Evolutionary conservation across 2,888 invertebrate species (phyloP).

Genomic region (Meliscaeva auricollis): DNA sequence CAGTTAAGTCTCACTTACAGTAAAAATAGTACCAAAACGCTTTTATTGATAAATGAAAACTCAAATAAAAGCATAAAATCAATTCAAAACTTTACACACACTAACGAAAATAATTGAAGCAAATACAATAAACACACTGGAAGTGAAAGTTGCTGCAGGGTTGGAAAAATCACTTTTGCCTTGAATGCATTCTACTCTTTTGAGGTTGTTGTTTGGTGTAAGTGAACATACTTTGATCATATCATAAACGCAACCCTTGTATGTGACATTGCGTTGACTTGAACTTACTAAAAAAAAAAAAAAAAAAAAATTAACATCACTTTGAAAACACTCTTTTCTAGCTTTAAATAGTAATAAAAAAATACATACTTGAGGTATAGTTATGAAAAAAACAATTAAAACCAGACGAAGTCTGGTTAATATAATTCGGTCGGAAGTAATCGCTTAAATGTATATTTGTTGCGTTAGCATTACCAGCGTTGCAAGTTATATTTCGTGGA

Average conservation of each 20-base stretch:
- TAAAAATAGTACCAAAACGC: too few relatives aligned
- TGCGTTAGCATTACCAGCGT: background rate
- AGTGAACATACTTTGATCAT: background rate
- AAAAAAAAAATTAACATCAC: too few relatives aligned
- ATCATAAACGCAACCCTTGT: conserved; percentile 56
- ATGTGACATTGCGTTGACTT: conserved; percentile 20
- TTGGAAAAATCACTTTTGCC: conserved; percentile 80
- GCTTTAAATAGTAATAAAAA: background rate
- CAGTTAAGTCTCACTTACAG: too few relatives aligned
- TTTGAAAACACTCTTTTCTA: too few relatives aligned
- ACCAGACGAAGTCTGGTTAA: conserved; percentile 11
- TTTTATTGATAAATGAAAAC: too few relatives aligned
- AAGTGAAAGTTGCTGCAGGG: conserved; percentile 79
- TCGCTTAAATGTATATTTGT: too few relatives aligned
- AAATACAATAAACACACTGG: conserved; percentile 76
- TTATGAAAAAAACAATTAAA: conserved; percentile 51
- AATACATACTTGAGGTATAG: conserved; percentile 13
- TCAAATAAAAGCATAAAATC: too few relatives aligned
- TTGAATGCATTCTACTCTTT: conserved; percentile 63
- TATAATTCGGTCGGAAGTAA: conserved; percentile 14
- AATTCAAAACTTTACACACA: conserved; percentile 38
- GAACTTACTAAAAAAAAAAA: conserved; percentile 6
- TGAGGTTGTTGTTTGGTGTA: background rate
- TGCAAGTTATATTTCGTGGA: conserved; percentile 34
- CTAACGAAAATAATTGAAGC: conserved; percentile 27